Evolutionary conservation across 92 coral and sea anemone genomes (phyloP).

Genomic region (Epizoanthus fatuus): DNA sequence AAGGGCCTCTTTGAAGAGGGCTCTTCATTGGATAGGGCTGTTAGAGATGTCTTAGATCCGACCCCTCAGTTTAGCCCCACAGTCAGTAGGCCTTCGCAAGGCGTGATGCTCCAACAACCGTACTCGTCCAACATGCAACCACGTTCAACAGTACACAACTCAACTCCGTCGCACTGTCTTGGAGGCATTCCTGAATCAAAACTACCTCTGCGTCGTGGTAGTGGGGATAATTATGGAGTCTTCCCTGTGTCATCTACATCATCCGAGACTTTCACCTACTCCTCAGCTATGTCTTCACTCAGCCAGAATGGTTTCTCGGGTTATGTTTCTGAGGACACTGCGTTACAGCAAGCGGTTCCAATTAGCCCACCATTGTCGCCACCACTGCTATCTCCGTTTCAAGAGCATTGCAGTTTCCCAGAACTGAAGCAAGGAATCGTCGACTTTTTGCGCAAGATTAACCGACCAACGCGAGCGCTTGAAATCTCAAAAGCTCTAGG

Average conservation of each 20-base stretch:
- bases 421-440: conserved; percentile 40
- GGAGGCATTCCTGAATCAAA: not conserved
- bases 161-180: not conserved
- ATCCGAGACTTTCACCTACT: not conserved
- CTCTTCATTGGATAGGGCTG: not conserved
- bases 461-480: conserved; percentile 46
- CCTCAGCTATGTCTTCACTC: not conserved
- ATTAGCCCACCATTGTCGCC: conserved; percentile 11
- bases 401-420: not conserved
- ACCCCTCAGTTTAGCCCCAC: not conserved
- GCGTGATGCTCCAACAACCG: not conserved
- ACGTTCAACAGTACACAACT: not conserved
- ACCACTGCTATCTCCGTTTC: not conserved
- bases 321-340: not conserved
- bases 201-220: not conserved
- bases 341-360: not conserved
- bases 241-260: not conserved
- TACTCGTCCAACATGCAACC: not conserved
- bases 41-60: not conserved
- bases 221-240: not conserved
- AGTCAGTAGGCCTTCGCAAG: not conserved
- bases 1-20: not conserved
- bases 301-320: not conserved
- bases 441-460: conserved; percentile 27
- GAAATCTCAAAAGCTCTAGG: conserved; percentile 63